Evolutionary conservation across 2,113 vertebrate species (phyloP).

Genomic region (Zootoca vivipara): DNA sequence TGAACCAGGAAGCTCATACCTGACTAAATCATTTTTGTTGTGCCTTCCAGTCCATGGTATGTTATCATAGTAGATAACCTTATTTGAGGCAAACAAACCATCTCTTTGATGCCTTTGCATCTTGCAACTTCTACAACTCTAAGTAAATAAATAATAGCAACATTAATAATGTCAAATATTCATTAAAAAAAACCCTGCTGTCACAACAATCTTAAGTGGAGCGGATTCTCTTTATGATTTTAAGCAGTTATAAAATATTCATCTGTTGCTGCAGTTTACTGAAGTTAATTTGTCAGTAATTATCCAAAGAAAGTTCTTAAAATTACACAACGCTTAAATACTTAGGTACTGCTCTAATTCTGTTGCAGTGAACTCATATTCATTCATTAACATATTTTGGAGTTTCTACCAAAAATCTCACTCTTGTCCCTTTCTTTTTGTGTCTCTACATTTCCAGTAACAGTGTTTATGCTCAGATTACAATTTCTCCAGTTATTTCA

Average conservation of each 20-base stretch:
- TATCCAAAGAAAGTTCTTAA: constrained; percentile 53
- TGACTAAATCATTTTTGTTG: background rate
- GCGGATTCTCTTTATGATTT: constrained; percentile 54
- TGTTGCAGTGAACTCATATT: constrained; percentile 35
- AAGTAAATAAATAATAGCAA: constrained; percentile 54
- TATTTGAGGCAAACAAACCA: constrained; percentile 23
- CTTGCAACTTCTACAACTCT: background rate
- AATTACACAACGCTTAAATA: constrained; percentile 47
- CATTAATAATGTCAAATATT: constrained; percentile 63
- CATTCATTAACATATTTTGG: constrained; percentile 33
- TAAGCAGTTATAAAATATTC: constrained; percentile 64
- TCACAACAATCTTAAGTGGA: constrained; percentile 50
- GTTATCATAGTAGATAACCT: constrained; percentile 39
- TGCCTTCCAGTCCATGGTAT: constrained; percentile 24
- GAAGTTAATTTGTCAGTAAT: constrained; percentile 63
- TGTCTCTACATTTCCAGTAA: constrained; percentile 37
- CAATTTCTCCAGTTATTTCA: constrained; percentile 47
- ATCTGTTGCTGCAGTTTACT: constrained; percentile 54
- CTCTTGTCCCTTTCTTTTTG: constrained; percentile 26
- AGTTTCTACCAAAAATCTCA: constrained; percentile 22
- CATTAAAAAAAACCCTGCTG: constrained; percentile 46
- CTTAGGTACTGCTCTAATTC: background rate
- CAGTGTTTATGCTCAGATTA: constrained; percentile 28
- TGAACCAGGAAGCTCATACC: background rate
- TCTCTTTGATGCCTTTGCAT: rapidly evolving